These are phyloP conservation scores for Struthidea cinerea DNA, from an alignment of 2,113 vertebrate genomes.

Conservation along the genomic window DNA sequence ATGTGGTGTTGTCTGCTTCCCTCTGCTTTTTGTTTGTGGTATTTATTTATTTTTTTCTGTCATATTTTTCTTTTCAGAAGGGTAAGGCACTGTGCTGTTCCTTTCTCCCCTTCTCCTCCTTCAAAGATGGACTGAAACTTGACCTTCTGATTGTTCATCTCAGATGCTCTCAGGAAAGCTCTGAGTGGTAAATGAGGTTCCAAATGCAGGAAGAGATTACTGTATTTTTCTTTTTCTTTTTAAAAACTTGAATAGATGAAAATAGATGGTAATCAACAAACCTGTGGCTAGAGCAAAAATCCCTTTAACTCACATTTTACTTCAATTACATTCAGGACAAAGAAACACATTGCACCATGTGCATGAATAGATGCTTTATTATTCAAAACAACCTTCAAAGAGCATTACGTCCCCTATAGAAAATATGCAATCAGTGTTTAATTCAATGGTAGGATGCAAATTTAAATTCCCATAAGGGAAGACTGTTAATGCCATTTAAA, in stretches of 20 bases:
- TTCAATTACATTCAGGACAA: conserved; percentile 73
- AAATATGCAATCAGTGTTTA: conserved; percentile 80
- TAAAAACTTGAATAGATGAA: conserved; percentile 69
- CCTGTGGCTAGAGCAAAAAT: conserved; percentile 69
- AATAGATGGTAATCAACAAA: conserved; percentile 75
- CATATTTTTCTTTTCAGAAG: neutral
- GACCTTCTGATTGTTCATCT: conserved; percentile 63
- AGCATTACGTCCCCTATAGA: conserved; percentile 75
- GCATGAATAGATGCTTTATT: conserved; percentile 76
- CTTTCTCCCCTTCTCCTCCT: conserved; percentile 1
- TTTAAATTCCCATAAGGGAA: conserved; percentile 81
- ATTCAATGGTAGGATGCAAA: conserved; percentile 81
- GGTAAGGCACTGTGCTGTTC: neutral
- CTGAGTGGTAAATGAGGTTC: conserved; percentile 69
- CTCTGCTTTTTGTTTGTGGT: neutral
- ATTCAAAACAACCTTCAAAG: conserved; percentile 79
- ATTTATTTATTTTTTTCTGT: neutral
- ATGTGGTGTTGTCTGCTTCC: conserved; percentile 19
- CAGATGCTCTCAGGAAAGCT: conserved; percentile 24
- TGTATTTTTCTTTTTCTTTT: conserved; percentile 67
- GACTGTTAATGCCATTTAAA: conserved; percentile 82
- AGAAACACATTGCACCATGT: conserved; percentile 69
- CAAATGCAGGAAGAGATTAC: conserved; percentile 65
- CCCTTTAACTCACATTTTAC: conserved; percentile 76
- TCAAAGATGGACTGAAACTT: conserved; percentile 66